phyloP scores from a whole-genome alignment of 2,797 vertebrate genomes.

The Melanotaenia maccullochi region DNA sequence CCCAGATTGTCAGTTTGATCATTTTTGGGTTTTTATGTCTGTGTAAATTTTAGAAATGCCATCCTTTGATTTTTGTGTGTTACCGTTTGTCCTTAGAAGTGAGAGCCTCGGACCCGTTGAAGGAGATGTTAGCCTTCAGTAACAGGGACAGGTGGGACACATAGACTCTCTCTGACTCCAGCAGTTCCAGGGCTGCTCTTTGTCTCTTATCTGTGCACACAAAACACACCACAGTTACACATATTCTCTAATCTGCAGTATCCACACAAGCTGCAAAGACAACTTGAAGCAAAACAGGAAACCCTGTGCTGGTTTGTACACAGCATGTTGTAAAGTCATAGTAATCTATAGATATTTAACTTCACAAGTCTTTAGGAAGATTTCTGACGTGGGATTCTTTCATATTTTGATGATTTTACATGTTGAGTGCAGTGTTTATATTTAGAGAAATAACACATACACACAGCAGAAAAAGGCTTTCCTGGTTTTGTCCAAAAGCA shows the following conservation, averaged over 20 bases:
- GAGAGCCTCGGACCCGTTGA: constrained; percentile 90
- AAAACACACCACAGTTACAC: constrained; percentile 1
- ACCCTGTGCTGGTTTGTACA: neutral
- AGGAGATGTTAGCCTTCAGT: constrained; percentile 94
- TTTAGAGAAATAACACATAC: neutral
- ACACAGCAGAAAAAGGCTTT: neutral
- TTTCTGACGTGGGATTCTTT: neutral
- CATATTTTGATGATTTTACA: neutral
- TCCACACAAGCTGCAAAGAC: neutral
- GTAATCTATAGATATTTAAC: neutral
- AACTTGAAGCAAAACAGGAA: neutral
- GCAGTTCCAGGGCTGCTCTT: constrained; percentile 90
- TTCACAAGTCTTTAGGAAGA: neutral
- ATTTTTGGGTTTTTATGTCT: neutral
- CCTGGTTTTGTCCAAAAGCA: neutral
- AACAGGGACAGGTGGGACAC: constrained; percentile 93
- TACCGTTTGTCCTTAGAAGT: constrained; percentile 93
- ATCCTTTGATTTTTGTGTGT: neutral
- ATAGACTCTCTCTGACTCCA: constrained; percentile 96
- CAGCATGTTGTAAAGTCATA: neutral
- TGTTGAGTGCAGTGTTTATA: neutral
- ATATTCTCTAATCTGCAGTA: neutral
- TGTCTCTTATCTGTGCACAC: constrained; percentile 88
- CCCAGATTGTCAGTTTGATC: neutral
- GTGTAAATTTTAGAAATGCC: neutral